These are phyloP conservation scores for Dolichopus griseipennis DNA, from an alignment of 2,888 invertebrate species.

Conservation along the genomic window DNA sequence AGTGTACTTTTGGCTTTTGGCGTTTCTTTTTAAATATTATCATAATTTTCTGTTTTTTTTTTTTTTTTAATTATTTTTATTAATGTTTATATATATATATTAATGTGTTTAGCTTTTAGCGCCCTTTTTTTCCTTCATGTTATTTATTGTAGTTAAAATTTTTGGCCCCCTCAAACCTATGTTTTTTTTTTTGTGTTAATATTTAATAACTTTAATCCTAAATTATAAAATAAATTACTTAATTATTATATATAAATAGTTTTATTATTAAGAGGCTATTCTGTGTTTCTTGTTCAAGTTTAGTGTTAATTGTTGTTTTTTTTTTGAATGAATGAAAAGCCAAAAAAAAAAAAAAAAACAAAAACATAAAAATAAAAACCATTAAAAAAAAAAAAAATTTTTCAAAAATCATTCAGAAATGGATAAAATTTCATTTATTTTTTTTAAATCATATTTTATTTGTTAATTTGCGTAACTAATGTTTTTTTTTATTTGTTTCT, in stretches of 20 bases:
- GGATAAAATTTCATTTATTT: no score
- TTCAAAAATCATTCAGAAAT: no score
- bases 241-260: no score
- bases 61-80: no score
- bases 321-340: constrained; percentile 1
- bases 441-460: no score
- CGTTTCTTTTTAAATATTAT: no score
- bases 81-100: not conserved
- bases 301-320: not conserved
- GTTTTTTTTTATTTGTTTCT: not conserved
- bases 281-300: not conserved
- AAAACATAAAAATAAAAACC: not conserved
- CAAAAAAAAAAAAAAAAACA: not conserved
- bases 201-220: not conserved
- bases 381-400: no score
- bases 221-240: not conserved
- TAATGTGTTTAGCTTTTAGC: not conserved
- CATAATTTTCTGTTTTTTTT: no score
- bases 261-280: not conserved
- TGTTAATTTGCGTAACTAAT: not conserved
- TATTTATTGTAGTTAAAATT: not conserved
- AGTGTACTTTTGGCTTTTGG: no score
- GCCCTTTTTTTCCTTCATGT: no score
- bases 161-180: not conserved
- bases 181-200: not conserved